A percentile compares a stretch with the other conserved stretches of the same genome.
These are phyloP conservation scores for Pongo abelii DNA, from an alignment of 2,113 vertebrate species.

Conservation along the genomic window DNA sequence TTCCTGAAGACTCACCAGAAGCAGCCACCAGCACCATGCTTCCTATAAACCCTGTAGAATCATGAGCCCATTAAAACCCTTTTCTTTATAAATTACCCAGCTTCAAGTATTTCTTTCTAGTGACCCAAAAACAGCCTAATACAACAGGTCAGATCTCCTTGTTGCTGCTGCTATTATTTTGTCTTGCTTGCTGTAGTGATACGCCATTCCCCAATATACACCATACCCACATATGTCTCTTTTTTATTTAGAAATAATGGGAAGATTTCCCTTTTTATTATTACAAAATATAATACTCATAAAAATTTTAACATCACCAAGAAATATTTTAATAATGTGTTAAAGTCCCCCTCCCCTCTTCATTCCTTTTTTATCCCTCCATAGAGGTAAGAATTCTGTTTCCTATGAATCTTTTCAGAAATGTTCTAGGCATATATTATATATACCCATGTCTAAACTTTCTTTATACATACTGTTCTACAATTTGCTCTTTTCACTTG, in stretches of 20 bases:
- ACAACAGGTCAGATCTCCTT: background rate
- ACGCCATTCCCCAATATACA: background rate
- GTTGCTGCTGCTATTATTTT: background rate
- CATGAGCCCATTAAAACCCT: too few relatives aligned
- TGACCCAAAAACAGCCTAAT: too few relatives aligned
- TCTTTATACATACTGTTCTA: background rate
- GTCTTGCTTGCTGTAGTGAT: background rate
- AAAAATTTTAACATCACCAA: background rate
- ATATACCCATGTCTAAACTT: background rate
- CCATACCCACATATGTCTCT: background rate
- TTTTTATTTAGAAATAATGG: background rate
- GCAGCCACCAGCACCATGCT: too few relatives aligned
- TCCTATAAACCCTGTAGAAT: too few relatives aligned
- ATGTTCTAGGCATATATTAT: background rate
- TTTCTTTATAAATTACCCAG: too few relatives aligned
- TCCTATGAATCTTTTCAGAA: background rate
- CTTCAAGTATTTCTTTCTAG: too few relatives aligned
- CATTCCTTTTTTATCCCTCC: background rate
- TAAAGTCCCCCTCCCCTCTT: background rate
- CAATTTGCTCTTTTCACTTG: constrained; percentile 12
- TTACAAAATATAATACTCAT: background rate
- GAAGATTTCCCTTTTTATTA: background rate
- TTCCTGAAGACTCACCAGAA: too few relatives aligned
- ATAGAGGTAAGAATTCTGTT: background rate
- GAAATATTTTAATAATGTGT: background rate